Conservation (phyloP, 2,797 vertebrate species). For the Sebastes itinus region DNA sequence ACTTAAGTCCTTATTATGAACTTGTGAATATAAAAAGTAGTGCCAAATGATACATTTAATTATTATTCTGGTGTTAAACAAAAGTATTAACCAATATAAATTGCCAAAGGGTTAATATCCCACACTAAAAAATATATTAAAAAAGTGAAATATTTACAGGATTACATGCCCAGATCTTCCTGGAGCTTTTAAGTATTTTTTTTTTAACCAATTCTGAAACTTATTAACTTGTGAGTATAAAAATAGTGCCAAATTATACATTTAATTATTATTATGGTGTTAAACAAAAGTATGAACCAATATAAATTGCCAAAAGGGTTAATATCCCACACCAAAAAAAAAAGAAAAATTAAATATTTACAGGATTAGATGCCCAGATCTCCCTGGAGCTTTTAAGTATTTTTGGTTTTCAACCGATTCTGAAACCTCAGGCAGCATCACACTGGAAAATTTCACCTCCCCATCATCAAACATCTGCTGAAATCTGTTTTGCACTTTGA, state of each 20-base stretch:
- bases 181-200: too few species aligned
- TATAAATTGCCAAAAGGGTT: neutral
- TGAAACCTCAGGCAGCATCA: constrained; percentile 16
- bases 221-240: neutral
- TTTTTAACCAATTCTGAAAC: too few species aligned
- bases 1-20: neutral
- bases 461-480: constrained; percentile 61
- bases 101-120: neutral
- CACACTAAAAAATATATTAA: too few species aligned
- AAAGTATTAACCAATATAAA: too few species aligned
- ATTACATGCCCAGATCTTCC: neutral
- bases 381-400: neutral
- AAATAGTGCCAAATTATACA: too few species aligned
- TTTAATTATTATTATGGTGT: neutral
- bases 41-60: too few species aligned
- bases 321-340: neutral
- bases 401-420: neutral
- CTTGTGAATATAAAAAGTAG: neutral
- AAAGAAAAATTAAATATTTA: neutral
- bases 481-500: constrained; percentile 70
- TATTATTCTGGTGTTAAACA: neutral
- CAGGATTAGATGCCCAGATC: neutral
- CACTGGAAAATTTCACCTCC: constrained; percentile 51
- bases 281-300: too few species aligned
- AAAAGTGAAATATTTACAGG: neutral